phyloP scores from a whole-genome alignment of 2,888 invertebrate species.

The Pteria penguin region DNA sequence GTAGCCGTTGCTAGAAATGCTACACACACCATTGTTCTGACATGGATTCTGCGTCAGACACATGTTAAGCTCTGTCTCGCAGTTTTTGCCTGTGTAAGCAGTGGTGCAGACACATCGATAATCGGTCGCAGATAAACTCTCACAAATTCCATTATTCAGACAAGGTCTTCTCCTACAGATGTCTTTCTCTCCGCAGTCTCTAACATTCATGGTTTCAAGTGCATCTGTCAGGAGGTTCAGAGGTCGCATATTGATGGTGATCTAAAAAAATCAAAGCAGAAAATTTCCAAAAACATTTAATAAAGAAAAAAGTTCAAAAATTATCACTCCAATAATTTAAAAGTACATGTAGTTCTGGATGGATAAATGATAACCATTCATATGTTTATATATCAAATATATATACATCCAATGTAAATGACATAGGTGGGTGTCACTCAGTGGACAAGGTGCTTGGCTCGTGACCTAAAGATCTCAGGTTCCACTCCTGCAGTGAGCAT shows the following conservation, averaged over 20 bases:
- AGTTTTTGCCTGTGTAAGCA: conserved; percentile 78
- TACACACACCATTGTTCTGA: conserved; percentile 89
- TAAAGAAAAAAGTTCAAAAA: neutral
- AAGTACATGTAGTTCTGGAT: neutral
- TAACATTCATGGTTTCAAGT: conserved; percentile 89
- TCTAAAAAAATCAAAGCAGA: conserved; percentile 80
- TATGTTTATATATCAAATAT: too few species aligned
- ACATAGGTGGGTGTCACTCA: too few species aligned
- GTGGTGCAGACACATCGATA: conserved; percentile 83
- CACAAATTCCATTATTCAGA: conserved; percentile 85
- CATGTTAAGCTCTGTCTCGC: conserved; percentile 84
- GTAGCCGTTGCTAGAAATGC: conserved; percentile 81
- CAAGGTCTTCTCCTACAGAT: conserved; percentile 84
- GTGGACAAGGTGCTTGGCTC: too few species aligned
- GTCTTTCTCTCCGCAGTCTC: conserved; percentile 84
- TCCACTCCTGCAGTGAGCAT: too few species aligned
- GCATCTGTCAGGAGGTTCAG: conserved; percentile 86
- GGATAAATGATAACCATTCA: too few species aligned
- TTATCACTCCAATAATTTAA: neutral
- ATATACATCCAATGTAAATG: too few species aligned
- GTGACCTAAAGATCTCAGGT: too few species aligned
- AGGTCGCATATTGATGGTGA: conserved; percentile 85
- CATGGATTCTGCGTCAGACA: conserved; percentile 87
- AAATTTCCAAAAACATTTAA: neutral
- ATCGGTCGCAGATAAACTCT: conserved; percentile 81